Evolutionary conservation across 2,113 vertebrate species (phyloP).

Genomic region (Hymenochirus boettgeri): DNA sequence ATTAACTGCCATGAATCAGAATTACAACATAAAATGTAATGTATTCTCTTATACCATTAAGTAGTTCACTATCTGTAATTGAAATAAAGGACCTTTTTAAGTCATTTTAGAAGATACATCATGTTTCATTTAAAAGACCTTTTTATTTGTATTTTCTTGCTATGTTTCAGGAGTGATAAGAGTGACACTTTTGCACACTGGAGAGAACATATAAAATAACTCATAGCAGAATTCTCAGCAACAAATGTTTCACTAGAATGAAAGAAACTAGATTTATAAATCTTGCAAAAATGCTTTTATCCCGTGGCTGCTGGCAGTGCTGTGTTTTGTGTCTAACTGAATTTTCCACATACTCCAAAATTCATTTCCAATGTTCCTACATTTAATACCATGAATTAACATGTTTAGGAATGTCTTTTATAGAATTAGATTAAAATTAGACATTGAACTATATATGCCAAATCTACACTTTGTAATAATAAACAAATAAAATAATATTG

Average conservation of each 20-base stretch:
- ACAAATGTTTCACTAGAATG: not conserved
- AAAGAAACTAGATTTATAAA: not conserved
- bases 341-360: not conserved
- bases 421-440: too few relatives aligned
- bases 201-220: constrained; percentile 1
- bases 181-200: constrained; percentile 2
- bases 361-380: too few relatives aligned
- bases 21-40: not conserved
- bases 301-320: not conserved
- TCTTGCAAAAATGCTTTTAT: constrained; percentile 3
- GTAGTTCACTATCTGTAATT: constrained; percentile 42
- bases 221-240: not conserved
- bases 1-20: constrained; percentile 41
- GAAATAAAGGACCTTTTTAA: constrained; percentile 44
- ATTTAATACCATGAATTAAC: too few relatives aligned
- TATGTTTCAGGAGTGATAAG: constrained; percentile 21
- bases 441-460: too few relatives aligned
- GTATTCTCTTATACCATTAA: constrained; percentile 32
- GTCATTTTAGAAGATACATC: constrained; percentile 40
- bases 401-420: too few relatives aligned
- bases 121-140: constrained; percentile 25
- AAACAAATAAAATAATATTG: too few relatives aligned
- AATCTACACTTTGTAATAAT: too few relatives aligned
- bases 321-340: not conserved
- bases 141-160: constrained; percentile 3